These are phyloP conservation scores for Distichodus sexfasciatus DNA, from an alignment of 2,797 vertebrate genomes.

Conservation along the genomic window DNA sequence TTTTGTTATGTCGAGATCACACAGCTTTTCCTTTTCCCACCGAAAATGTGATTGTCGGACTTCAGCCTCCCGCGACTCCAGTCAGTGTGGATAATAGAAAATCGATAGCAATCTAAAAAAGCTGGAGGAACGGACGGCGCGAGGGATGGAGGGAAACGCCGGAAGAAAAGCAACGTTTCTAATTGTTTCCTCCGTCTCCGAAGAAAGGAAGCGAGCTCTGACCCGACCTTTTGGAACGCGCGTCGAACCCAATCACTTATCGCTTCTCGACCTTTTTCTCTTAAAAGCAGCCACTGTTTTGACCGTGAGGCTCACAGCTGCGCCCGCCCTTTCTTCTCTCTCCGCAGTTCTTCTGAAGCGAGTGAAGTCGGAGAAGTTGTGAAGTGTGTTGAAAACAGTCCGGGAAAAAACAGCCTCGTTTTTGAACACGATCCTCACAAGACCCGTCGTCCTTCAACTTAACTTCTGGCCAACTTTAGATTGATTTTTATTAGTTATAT, in stretches of 20 bases:
- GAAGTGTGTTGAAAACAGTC: no score
- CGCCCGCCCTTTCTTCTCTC: no score
- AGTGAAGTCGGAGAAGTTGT: no score
- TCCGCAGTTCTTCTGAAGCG: no score
- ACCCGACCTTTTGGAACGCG: slow-evolving; percentile 36
- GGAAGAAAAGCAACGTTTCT: slow-evolving; percentile 28
- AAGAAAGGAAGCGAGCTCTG: slow-evolving; percentile 47
- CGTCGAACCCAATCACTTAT: slow-evolving; percentile 16
- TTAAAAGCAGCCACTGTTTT: slow-evolving; percentile 26
- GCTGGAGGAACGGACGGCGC: slow-evolving; percentile 36
- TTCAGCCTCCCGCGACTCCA: slow-evolving; percentile 47
- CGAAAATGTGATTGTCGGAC: slow-evolving; percentile 47
- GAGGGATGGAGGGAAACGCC: neutral
- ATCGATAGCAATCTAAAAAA: slow-evolving; percentile 59
- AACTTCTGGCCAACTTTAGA: no score
- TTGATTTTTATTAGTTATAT: no score
- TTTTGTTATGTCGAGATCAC: slow-evolving; percentile 18
- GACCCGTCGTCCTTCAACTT: no score
- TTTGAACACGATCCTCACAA: no score
- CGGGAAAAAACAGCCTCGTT: no score
- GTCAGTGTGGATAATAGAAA: slow-evolving; percentile 55
- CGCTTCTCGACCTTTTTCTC: neutral
- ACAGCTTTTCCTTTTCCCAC: neutral
- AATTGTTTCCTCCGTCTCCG: slow-evolving; percentile 42
- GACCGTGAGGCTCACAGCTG: neutral